These are phyloP conservation scores for Lagopus leucura DNA, from an alignment of 2,113 vertebrate genomes.

Conservation along the genomic window DNA sequence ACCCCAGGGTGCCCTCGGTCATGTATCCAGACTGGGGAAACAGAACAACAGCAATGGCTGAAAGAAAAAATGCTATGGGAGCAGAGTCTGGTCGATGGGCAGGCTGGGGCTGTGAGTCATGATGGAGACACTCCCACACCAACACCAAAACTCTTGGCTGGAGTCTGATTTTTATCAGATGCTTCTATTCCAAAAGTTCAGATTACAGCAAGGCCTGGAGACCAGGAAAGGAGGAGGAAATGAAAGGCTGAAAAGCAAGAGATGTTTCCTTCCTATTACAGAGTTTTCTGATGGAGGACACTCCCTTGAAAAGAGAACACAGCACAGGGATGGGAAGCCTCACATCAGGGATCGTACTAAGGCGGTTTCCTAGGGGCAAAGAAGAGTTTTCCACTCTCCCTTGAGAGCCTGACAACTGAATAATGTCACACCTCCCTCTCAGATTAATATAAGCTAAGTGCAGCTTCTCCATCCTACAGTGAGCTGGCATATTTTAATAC, in stretches of 20 bases:
- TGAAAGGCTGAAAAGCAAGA: not conserved
- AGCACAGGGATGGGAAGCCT: not conserved
- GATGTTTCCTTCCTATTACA: not conserved
- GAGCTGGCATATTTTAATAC: not conserved
- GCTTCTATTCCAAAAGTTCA: constrained; percentile 1
- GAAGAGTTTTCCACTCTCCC: not conserved
- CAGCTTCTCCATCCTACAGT: not conserved
- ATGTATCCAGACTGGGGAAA: not conserved
- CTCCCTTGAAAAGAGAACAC: accelerated
- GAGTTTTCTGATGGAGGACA: not conserved
- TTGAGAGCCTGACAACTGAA: accelerated
- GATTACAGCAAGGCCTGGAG: not conserved
- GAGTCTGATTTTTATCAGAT: constrained; percentile 9
- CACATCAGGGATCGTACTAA: not conserved
- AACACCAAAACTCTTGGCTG: not conserved
- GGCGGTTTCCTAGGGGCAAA: not conserved
- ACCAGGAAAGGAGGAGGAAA: constrained; percentile 41
- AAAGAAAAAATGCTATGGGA: constrained; percentile 7
- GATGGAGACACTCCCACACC: not conserved
- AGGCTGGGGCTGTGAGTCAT: constrained; percentile 17
- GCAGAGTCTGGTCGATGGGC: constrained; percentile 16
- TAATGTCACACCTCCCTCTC: not conserved
- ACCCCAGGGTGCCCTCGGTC: not conserved
- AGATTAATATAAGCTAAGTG: not conserved
- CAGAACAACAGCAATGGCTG: accelerated